phyloP scores from a whole-genome alignment of 2,113 vertebrate genomes.

The Datnioides undecimradiatus region DNA sequence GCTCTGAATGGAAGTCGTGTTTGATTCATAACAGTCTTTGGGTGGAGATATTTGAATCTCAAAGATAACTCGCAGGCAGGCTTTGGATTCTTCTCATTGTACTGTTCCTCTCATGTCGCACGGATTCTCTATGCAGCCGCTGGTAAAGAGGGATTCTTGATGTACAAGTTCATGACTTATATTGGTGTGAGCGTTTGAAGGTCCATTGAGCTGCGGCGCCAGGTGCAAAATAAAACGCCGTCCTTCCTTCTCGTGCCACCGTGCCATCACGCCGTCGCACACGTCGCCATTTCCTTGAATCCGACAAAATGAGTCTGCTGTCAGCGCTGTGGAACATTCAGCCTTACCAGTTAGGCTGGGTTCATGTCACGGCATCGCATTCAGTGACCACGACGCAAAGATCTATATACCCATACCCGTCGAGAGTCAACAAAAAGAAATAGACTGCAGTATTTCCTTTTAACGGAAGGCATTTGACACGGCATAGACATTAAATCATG shows the following conservation, averaged over 20 bases:
- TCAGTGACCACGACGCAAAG: neutral
- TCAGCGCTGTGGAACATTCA: no score
- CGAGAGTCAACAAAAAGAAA: neutral
- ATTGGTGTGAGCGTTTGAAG: neutral
- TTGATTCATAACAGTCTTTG: conserved; percentile 20
- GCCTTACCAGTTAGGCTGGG: neutral
- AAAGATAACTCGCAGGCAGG: neutral
- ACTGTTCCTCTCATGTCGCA: neutral
- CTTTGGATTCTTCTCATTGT: neutral
- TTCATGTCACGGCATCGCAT: neutral
- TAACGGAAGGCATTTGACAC: neutral
- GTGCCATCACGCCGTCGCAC: neutral
- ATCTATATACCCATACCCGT: neutral
- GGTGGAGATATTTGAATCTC: conserved; percentile 23
- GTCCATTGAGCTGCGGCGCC: neutral
- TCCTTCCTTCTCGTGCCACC: neutral
- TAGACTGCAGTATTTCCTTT: neutral
- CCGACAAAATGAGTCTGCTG: neutral
- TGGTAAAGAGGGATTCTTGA: neutral
- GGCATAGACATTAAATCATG: no score
- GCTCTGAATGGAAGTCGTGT: conserved; percentile 36
- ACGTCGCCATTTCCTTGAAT: neutral
- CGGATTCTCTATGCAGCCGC: neutral
- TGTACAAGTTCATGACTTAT: neutral
- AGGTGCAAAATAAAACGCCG: neutral